Evolutionary conservation across 2,797 vertebrate genomes (phyloP), one percentile per base, ranked within the genome.

Genomic region (Rousettus madagascariensis): DNA sequence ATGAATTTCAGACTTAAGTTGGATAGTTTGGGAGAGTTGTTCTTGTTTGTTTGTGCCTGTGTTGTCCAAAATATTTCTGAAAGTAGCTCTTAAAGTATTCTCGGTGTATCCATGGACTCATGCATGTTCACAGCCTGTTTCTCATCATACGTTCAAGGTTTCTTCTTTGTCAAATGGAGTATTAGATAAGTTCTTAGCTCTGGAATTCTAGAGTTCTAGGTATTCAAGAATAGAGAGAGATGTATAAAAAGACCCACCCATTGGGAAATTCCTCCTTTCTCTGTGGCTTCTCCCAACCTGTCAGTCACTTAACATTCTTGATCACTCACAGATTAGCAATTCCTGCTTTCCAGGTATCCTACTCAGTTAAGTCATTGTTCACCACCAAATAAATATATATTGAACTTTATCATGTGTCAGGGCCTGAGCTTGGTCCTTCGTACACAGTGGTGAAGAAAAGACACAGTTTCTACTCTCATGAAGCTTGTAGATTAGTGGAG

Each of bases 61-160:
- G 28, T 95, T 82, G 92, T 95, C 83, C 82, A 96, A 97, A 94
- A 88, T 95, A 97, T 92, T 96, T 97, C 95, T 91, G 78, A 96
- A 96, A 97, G 88, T 85, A 96, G 53, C 59, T 91, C 68, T 91
- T 69, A 74, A 96, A 97, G 86, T 85, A 74, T 33, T 59, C 86
- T 68, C 80, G 71, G 86, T 96, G 65, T 96, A 61, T 82, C 38
- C 55, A 26, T 20, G 55, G 72, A 57, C 66, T 95, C 82, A 92
- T 95, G 74, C 87, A 92, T 96, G 95, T 95, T 95, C 86, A 96
- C 68, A 87, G 68, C 38, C 59, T 80, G 19, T 6, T 87, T 53
- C 71, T 96, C 71, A 38, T 63, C 66, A 33, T 55, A 46, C 33
- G 24, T 57, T 90, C 55, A 65, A 85, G 41, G 66, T 88, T 91